Evolutionary conservation across 2,888 invertebrate species (phyloP), one percentile per base, ranked within the genome.

Genomic region (Sussaba pulchella): DNA sequence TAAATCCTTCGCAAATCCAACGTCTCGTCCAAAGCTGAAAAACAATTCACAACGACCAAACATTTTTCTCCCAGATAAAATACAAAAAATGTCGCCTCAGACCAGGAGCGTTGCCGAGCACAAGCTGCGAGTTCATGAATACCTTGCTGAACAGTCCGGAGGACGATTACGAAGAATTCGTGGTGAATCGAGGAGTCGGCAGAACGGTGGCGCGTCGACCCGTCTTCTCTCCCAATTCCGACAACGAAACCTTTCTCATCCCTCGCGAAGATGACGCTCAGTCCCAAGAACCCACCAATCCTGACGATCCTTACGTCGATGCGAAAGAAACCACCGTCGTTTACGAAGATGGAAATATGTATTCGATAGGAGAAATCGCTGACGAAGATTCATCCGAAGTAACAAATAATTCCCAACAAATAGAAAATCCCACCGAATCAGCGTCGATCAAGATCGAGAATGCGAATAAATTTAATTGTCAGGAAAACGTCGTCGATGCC

Each of bases 1-100:
- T n/a, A n/a, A n/a, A n/a, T n/a, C n/a, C n/a, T n/a, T n/a, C n/a
- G n/a, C n/a, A n/a, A n/a, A n/a, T n/a, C n/a, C n/a, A n/a, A n/a
- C n/a, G n/a, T n/a, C n/a, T n/a, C n/a, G n/a, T n/a, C n/a, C n/a
- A n/a, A n/a, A n/a, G n/a, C n/a, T n/a, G n/a, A n/a, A n/a, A n/a
- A n/a, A n/a, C n/a, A n/a, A n/a, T n/a, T n/a, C n/a, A n/a, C n/a
- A n/a, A n/a, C n/a, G 31, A 31, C 2, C 31, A 31, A n/a, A 5
- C 31, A 31, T 31, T 31, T 31, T 6, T 69, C 54, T 31, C 81
- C 3, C 54, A 89, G 89, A 89, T 91, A 71, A 90, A 91, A 71
- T 91, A 90, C 66, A 91, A 91, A 80, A 91, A 91, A 82, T 90
- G 89, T 70, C 87, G 91, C 70, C 81, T 91, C 61, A 83, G 88